These are phyloP conservation scores for Cyclura pinguis DNA, from an alignment of 2,797 vertebrate genomes.

Conservation along the genomic window DNA sequence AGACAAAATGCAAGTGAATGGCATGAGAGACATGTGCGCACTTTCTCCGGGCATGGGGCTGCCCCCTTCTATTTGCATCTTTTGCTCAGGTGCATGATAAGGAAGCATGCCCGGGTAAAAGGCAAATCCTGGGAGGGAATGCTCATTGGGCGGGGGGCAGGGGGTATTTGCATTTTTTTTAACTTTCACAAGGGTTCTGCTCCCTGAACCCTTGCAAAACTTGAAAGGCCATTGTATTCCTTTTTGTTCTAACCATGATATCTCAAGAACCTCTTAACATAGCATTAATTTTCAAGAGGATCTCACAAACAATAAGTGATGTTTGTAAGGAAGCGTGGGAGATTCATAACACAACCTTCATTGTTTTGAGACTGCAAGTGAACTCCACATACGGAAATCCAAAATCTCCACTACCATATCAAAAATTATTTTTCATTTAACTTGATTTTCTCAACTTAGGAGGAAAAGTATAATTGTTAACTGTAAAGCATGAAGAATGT, in stretches of 20 bases:
- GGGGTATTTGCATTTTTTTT: no score
- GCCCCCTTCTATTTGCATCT: no score
- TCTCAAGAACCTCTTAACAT: background rate
- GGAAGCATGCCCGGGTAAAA: no score
- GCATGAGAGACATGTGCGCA: no score
- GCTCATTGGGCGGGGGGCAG: no score
- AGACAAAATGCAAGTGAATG: no score
- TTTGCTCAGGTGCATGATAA: no score
- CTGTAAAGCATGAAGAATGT: background rate
- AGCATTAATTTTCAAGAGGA: background rate
- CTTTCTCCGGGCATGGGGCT: no score
- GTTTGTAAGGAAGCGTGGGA: background rate
- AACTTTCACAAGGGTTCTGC: background rate
- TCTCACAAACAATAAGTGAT: background rate
- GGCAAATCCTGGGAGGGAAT: no score
- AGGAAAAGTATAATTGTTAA: background rate
- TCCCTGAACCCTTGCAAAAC: no score
- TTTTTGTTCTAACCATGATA: background rate
- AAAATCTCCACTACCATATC: background rate
- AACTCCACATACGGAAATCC: background rate
- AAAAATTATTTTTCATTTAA: background rate
- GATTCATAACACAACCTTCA: background rate
- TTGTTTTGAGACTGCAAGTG: no score
- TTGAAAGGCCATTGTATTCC: no score
- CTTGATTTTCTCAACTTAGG: background rate